Evolutionary conservation across 2,113 vertebrate genomes (phyloP).

Genomic region (pig (Sus scrofa)): DNA sequence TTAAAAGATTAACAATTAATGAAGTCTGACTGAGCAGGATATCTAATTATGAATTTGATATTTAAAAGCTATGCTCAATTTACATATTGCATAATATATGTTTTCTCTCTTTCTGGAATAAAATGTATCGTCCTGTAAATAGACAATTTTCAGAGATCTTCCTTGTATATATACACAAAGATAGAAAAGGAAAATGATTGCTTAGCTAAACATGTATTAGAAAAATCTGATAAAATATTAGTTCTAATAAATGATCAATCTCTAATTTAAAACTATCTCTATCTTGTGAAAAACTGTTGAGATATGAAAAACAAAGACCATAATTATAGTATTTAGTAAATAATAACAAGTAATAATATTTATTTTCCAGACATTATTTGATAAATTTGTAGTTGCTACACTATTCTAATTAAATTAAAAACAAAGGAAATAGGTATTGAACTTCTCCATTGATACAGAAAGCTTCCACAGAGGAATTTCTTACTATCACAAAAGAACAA

Average conservation of each 20-base stretch:
- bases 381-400: not conserved
- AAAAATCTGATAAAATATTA: not conserved
- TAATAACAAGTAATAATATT: not conserved
- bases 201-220: not conserved
- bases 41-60: constrained; percentile 70
- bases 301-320: not conserved
- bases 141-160: constrained; percentile 27
- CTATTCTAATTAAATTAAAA: not conserved
- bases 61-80: constrained; percentile 50
- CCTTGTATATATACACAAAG: not conserved
- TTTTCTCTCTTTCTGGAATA: constrained; percentile 39
- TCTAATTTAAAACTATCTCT: not conserved
- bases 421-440: not conserved
- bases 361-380: not conserved
- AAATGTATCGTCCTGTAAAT: constrained; percentile 51
- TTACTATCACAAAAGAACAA: not conserved
- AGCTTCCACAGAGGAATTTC: not conserved
- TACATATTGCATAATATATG: constrained; percentile 47
- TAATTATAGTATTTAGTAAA: no score
- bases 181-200: not conserved
- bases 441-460: not conserved
- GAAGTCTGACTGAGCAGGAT: constrained; percentile 37
- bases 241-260: not conserved
- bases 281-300: not conserved
- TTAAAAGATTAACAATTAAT: constrained; percentile 68